These are phyloP conservation scores for Sebastes nivosus DNA, from an alignment of 2,797 vertebrate genomes.

Conservation along the genomic window DNA sequence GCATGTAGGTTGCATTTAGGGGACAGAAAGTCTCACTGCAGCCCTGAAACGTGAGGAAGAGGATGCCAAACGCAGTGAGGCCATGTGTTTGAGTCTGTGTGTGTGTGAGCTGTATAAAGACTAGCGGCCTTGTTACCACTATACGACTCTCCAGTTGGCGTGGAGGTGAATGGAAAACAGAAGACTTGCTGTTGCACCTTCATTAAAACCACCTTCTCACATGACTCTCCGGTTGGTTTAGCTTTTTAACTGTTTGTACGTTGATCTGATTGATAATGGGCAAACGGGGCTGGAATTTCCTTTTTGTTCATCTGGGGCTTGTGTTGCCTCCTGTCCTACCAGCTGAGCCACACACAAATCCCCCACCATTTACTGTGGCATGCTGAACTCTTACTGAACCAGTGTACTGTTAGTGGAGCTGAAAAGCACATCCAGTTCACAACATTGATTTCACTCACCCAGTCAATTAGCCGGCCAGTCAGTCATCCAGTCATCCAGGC, in stretches of 20 bases:
- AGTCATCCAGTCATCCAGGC: constrained; percentile 38
- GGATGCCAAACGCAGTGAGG: constrained; percentile 23
- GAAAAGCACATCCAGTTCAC: constrained; percentile 70
- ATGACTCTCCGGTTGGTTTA: constrained; percentile 14
- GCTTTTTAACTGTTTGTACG: constrained; percentile 13
- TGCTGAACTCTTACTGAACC: constrained; percentile 70
- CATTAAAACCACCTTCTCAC: constrained; percentile 1
- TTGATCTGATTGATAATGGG: constrained; percentile 10
- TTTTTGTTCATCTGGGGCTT: constrained; percentile 1
- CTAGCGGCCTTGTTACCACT: neutral
- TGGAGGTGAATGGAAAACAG: constrained; percentile 14
- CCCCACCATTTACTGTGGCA: constrained; percentile 51
- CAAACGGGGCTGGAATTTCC: neutral
- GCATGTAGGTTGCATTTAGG: neutral
- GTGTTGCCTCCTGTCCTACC: constrained; percentile 15
- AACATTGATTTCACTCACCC: constrained; percentile 70
- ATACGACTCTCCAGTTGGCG: neutral
- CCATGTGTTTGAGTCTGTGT: neutral
- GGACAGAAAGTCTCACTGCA: neutral
- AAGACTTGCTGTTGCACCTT: neutral
- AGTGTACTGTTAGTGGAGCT: constrained; percentile 50
- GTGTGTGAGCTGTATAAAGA: neutral
- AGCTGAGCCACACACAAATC: constrained; percentile 47
- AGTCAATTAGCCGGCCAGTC: constrained; percentile 55
- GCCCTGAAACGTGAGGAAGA: constrained; percentile 14